Conservation (phyloP, 1,140 invertebrate genomes). For the Penaeus vannamei region DNA sequence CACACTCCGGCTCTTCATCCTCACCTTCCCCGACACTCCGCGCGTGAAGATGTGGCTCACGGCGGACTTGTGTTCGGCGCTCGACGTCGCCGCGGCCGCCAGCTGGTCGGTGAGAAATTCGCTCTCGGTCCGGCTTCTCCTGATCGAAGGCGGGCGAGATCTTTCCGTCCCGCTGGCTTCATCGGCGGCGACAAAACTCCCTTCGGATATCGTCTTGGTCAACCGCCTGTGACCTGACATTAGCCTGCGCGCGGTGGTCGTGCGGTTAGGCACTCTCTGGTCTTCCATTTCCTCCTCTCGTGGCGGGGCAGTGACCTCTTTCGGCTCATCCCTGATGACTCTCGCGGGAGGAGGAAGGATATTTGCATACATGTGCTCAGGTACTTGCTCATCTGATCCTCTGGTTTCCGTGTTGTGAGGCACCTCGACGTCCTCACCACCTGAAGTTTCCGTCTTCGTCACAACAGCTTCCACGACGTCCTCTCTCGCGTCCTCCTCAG, state of each 20-base stretch:
- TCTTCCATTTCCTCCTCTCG: background rate
- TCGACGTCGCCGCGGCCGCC: background rate
- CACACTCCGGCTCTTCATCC: slow-evolving; percentile 51
- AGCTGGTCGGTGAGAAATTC: slow-evolving; percentile 45
- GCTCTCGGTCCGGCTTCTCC: slow-evolving; percentile 57
- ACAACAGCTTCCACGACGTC: too few species aligned
- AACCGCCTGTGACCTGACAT: slow-evolving; percentile 40
- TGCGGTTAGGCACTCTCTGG: background rate
- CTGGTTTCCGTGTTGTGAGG: too few species aligned
- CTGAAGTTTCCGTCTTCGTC: too few species aligned
- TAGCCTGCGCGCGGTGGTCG: background rate
- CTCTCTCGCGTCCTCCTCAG: too few species aligned
- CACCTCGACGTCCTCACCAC: too few species aligned
- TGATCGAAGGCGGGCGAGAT: slow-evolving; percentile 44
- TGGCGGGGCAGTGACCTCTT: background rate
- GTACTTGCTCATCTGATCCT: too few species aligned
- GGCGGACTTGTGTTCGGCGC: slow-evolving; percentile 9
- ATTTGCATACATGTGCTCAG: too few species aligned
- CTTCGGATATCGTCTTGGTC: slow-evolving; percentile 59
- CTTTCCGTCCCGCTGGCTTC: background rate
- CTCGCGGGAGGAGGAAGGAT: too few species aligned
- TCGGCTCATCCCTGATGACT: too few species aligned
- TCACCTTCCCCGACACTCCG: slow-evolving; percentile 49
- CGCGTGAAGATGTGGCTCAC: slow-evolving; percentile 58
- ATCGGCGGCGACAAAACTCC: slow-evolving; percentile 26